Base-by-base conservation (phyloP, 2,888 invertebrate species). In the Drosophila setosimentum region DNA sequence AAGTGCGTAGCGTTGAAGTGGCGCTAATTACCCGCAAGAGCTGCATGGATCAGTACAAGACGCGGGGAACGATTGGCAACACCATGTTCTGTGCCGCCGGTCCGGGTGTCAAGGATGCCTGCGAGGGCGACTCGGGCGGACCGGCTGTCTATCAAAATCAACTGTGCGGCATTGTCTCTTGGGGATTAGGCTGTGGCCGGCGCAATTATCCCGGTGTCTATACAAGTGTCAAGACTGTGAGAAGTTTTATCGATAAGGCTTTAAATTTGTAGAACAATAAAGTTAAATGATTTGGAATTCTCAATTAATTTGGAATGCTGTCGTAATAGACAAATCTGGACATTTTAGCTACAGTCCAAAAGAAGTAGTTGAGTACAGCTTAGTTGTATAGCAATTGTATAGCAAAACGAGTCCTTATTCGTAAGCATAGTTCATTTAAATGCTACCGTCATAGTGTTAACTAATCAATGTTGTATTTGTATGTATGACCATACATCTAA, bases 161-260 rank as follows among this genome's bases (percentile, higher is more conserved):
- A 60, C 78, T 93, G 77, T 80, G 93, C 95, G 97, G 97, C 30
- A 94, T 97, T n/a, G 96, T 97, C 0, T 97, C 96, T 0, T 92
- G 89, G 87, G 92, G 92, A 2, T 57, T 88, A 24, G 92, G 92
- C 16, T 93, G 92, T 68, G 93, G 83, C 7, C 78, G 89, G 78
- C 94, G 95, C 0, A 95, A 95, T 80, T 95, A 94, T 80, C 97
- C 97, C 0, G 97, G 97, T 1, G 97, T 97, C 8, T 97, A 97
- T 92, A 94, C 96, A 0, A 94, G 96, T 73, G 96, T 97, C n/a
- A 83, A 79, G 70, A 80, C 74, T 76, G 90, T 88, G 29, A 73
- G 78, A 58, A 54, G 76, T 13, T 88, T 88, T 58, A 90, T 88
- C 27, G 88, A 89, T 49, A 88, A 83, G 65, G 90, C 88, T 32